Evolutionary conservation across 2,888 invertebrate genomes (phyloP).

Genomic region (Caenorhabditis angaria): DNA sequence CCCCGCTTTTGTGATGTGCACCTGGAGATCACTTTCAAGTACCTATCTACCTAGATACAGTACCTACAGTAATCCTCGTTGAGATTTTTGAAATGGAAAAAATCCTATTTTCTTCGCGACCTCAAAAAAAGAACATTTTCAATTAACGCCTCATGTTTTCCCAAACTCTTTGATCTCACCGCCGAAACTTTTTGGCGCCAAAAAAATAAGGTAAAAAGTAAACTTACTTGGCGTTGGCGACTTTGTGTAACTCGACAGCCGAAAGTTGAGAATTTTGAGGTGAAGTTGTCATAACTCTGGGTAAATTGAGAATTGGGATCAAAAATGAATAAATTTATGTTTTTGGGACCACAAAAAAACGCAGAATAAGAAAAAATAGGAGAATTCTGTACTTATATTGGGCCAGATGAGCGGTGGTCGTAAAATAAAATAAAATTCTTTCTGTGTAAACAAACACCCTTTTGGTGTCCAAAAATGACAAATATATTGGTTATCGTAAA

Average conservation of each 20-base stretch:
- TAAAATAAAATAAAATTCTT: neutral
- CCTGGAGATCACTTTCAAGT: neutral
- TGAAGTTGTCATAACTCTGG: neutral
- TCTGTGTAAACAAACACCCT: neutral
- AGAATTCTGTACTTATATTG: neutral
- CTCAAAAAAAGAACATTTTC: neutral
- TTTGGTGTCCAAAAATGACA: neutral
- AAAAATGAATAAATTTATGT: no score
- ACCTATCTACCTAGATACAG: no score
- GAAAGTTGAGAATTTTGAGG: constrained; percentile 5
- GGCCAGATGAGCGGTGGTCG: neutral
- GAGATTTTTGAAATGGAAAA: neutral
- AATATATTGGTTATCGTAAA: neutral
- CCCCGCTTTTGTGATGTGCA: neutral
- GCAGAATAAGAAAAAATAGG: no score
- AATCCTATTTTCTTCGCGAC: neutral
- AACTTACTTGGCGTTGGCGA: constrained; percentile 56
- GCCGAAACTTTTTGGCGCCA: constrained; percentile 1
- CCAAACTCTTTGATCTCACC: neutral
- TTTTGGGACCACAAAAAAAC: no score
- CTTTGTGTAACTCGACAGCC: constrained; percentile 42
- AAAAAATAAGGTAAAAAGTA: neutral
- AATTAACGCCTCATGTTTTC: neutral
- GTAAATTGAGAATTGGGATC: no score
- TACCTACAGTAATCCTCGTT: neutral